These are phyloP conservation scores for Tamandua tetradactyla DNA, from an alignment of 2,797 vertebrate species.

Conservation along the genomic window DNA sequence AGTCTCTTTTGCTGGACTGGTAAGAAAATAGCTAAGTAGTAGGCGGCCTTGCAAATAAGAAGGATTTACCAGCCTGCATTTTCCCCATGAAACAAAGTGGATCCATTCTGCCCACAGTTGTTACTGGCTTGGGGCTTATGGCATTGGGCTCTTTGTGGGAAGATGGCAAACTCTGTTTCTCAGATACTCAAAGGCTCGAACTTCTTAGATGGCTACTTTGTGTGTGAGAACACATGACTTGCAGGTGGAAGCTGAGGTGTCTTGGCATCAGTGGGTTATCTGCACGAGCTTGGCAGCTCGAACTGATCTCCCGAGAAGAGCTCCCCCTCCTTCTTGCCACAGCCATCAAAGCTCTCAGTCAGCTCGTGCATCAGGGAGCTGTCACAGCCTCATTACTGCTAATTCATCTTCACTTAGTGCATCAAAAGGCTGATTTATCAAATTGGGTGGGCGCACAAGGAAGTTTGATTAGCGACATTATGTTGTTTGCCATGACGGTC, in stretches of 20 bases:
- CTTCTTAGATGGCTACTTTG: background rate
- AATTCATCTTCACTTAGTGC: constrained; percentile 77
- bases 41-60: background rate
- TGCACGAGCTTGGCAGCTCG: constrained; percentile 6
- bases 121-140: background rate
- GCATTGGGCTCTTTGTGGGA: background rate
- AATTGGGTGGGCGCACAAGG: constrained; percentile 75
- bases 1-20: background rate
- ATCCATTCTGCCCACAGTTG: background rate
- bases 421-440: constrained; percentile 77
- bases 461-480: constrained; percentile 76
- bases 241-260: background rate
- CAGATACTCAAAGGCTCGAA: background rate
- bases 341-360: constrained; percentile 70
- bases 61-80: background rate
- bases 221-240: background rate
- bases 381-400: constrained; percentile 79
- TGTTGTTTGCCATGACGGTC: constrained; percentile 66
- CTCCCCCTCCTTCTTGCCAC: constrained; percentile 56
- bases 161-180: background rate
- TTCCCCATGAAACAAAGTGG: background rate
- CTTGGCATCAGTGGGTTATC: background rate
- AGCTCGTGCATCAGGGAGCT: constrained; percentile 68
- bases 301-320: background rate
- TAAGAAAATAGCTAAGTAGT: background rate